Evolutionary conservation across 2,113 vertebrate species (phyloP), one percentile per base, ranked within the genome.

Genomic region (Amblyornis subalaris): DNA sequence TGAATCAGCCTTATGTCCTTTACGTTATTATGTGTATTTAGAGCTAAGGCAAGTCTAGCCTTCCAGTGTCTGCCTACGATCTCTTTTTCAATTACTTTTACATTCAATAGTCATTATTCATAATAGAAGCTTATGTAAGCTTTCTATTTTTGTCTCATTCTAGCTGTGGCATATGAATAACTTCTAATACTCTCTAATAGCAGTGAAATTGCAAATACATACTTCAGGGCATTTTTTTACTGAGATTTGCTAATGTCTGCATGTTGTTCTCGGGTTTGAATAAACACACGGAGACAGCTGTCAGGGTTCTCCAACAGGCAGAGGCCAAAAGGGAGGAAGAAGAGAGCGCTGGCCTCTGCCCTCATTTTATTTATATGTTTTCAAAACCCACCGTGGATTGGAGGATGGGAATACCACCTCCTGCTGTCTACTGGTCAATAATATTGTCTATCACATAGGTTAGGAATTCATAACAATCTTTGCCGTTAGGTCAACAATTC

Each of bases 71-170:
- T 86, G 80, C 67, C 50, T 77, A 15, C 42, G 93, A 31, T 84
- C 76, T 91, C 60, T 23, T 84, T 95, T 93, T 84, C 81, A 84
- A 89, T 93, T 91, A 74, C 78, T 94, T 92, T 47, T 88, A 33
- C 60, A 57, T 83, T 76, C 40, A 53, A 1, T 69, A 65, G 42
- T 76, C 51, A 73, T n/a, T n/a, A n/a, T n/a, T n/a, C n/a, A 45
- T 92, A 80, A 73, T 66, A 61, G 69, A 60, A 54, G 42, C 55
- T 94, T 90, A 66, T 50, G 51, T 86, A 90, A 95, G 79, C 33
- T 84, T 92, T 89, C 91, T 93, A 24, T 73, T 93, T 94, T 80
- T 0, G 10, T 80, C 60, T 92, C 38, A 14, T 86, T 90, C 72
- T 84, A 50, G n/a, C 72, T 86, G 62, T 83, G 86, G 29, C 47